Base-by-base conservation (phyloP, 2,113 vertebrate species). In the Clupea harengus region DNA sequence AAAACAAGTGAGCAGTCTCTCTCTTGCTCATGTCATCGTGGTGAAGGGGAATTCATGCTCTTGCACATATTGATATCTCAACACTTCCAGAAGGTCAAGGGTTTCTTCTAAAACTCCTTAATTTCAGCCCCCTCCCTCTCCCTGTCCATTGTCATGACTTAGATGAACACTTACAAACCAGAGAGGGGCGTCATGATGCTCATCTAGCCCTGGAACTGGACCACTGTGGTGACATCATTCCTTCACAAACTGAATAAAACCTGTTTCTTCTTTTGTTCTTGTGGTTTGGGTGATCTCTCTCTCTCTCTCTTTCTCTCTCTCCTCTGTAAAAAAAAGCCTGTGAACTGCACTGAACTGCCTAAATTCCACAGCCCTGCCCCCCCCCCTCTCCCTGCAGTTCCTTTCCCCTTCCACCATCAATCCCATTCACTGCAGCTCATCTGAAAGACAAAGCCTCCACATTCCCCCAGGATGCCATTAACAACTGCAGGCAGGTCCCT, bases 401-500 rank as follows among this genome's bases (percentile, higher is more conserved):
- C 32, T 39, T 17, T 78, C 25, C 72, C 72, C 64, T 72, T 25
- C 64, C 64, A 72, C 72, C 72, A 78, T 78, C 72, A 78, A 39
- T 13, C 72, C 72, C 72, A 78, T 78, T 78, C 72, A 78, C 28
- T 39, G 32, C 25, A 17, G 72, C 72, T 67, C 83, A 54, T 64
- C 83, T 67, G 39, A 84, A 46, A 72, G 57, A 44, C 82, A 60
- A 60, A 45, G 32, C 28, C 45, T 32, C 18, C 52, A 17, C 57
- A 46, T n/a, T 45, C 81, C 25, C 81, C 60, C 22, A 84, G 47
- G 25, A 50, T 11, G 39, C 75, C 17, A 75, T 50, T 81, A 49
- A 45, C 25, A 85, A 39, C 72, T 78, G 72, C 72, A 78, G 72
- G 28, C 72, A 78, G 72, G 72, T 78, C 25, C 72, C 72, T 15